These are phyloP conservation scores for Seladonia tumulorum DNA, from an alignment of 2,888 invertebrate species.

Conservation along the genomic window DNA sequence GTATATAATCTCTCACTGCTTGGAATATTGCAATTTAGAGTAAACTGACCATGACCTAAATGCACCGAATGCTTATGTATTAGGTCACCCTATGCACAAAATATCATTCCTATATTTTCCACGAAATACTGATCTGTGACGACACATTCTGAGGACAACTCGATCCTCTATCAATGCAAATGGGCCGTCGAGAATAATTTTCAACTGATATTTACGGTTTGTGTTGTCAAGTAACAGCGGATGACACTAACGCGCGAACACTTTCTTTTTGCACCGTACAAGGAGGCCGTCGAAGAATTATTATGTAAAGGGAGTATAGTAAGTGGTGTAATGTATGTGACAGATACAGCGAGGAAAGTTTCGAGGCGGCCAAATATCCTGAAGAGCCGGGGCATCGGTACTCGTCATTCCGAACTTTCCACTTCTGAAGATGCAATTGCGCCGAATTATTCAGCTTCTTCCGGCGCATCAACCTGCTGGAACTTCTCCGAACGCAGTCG, in stretches of 20 bases:
- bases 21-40: too few species aligned
- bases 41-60: too few species aligned
- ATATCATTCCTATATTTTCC: neutral
- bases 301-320: neutral
- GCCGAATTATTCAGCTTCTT: slow-evolving; percentile 20
- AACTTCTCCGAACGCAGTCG: slow-evolving; percentile 1
- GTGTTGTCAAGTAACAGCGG: neutral
- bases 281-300: neutral
- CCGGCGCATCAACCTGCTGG: neutral
- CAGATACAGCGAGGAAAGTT: slow-evolving; percentile 40
- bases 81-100: too few species aligned
- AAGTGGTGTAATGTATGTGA: slow-evolving; percentile 14
- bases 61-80: too few species aligned
- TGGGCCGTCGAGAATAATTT: neutral
- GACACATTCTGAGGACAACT: neutral
- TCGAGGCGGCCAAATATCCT: slow-evolving; percentile 20
- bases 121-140: too few species aligned
- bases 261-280: neutral
- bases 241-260: neutral
- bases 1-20: too few species aligned
- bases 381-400: neutral
- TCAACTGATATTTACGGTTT: neutral
- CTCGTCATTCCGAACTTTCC: slow-evolving; percentile 37
- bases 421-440: slow-evolving; percentile 15
- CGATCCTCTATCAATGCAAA: neutral